phyloP scores from a whole-genome alignment of 2,888 invertebrate genomes.

The Tanypteryx hageni region DNA sequence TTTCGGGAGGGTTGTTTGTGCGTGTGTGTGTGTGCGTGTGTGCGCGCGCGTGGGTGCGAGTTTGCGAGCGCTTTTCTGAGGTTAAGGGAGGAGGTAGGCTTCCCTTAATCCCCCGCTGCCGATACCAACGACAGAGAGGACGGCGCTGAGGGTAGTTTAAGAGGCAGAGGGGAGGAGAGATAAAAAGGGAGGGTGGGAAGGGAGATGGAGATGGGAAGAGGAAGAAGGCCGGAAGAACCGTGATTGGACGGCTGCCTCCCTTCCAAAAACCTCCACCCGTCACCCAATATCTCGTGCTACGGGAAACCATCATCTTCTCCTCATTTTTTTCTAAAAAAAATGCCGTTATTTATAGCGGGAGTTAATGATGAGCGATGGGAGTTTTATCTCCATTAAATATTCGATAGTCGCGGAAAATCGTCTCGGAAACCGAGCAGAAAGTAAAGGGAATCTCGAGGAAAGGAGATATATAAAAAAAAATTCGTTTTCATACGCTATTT shows the following conservation, averaged over 20 bases:
- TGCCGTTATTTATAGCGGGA: slow-evolving; percentile 39
- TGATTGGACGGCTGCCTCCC: slow-evolving; percentile 41
- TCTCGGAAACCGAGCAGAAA: slow-evolving; percentile 45
- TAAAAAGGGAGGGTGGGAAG: neutral
- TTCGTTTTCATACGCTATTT: neutral
- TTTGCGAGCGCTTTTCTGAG: neutral
- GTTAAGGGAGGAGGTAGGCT: neutral
- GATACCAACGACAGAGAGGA: slow-evolving; percentile 4
- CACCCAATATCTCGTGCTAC: neutral
- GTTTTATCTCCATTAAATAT: slow-evolving; percentile 57
- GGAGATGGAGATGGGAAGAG: neutral
- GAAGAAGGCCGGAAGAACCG: neutral
- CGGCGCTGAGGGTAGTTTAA: neutral
- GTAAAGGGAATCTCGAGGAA: neutral
- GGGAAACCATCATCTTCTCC: neutral
- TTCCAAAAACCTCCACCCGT: neutral
- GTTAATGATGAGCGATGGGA: slow-evolving; percentile 59
- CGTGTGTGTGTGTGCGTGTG: neutral
- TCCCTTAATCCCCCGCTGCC: slow-evolving; percentile 2
- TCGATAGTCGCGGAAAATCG: slow-evolving; percentile 31
- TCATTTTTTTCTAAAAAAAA: slow-evolving; percentile 14
- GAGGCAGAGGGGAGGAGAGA: neutral
- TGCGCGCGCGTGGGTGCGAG: neutral
- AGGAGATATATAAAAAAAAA: neutral
- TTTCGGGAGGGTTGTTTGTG: neutral